Base-by-base conservation (phyloP, 1,140 invertebrate species). In the Heliconius eleuchia region DNA sequence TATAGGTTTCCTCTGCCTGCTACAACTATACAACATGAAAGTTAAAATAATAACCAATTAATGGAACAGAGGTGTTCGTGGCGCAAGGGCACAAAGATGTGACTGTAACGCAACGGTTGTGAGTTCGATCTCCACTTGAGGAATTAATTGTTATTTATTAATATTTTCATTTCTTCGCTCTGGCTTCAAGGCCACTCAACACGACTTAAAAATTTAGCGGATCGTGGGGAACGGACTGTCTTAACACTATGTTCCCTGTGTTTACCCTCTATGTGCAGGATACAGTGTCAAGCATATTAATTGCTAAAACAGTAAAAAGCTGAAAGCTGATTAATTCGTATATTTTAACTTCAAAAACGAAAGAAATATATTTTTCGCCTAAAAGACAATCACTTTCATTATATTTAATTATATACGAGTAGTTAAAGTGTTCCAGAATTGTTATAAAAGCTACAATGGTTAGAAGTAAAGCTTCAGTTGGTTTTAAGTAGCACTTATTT, bases 321-420 rank as follows among this genome's bases (percentile, higher is more conserved):
- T 34, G 0, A 34, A 34, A 34, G 34, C 4, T 7, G 34, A 34
- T 7, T 34, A 34, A 34, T 34, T 7, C 0, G 34, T 34, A 46
- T 4, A 16, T 46, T 1, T 3, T 23, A 23, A n/a, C 8, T 23
- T 23, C n/a, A 11, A 23, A 57, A 57, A 57, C 1, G 2, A 9
- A 52, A 57, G 19, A 66, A 60, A 46, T 46, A 66, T 9, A 16
- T 66, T 66, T 66, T 30, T 66, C 27, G 19, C n/a, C 55, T 57
- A 7, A 18, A 27, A 39, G 9, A 39, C 34, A 39, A 7, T 37
- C 18, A 72, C 71, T 39, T 72, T 72, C 71, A 72, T 72, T 72
- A 37, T 72, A 72, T 72, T 72, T 72, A 37, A 37, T 37, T 72
- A 39, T 37, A 66, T 27, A 66, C 60, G 60, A 66, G 60, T 66